Evolutionary conservation across 2,113 vertebrate genomes (phyloP), one percentile per base, ranked within the genome.

Genomic region (Ceyx cyanopectus): DNA sequence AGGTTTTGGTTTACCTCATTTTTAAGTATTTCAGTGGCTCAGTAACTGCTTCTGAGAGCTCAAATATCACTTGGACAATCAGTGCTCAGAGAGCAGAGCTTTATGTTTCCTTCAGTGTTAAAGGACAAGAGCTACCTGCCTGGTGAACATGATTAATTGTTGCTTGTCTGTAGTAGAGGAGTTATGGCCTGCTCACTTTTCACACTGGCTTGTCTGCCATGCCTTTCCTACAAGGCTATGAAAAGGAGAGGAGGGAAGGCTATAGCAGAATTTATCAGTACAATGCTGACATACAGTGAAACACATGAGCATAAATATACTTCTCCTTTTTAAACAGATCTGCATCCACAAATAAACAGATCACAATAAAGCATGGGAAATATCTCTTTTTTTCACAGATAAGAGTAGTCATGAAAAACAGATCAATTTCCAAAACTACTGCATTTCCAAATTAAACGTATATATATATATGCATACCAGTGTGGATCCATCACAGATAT

Each of bases 81-180:
- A 72, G 72, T 78, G 85, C 75, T 85, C 41, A 40, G 82, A 65
- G 87, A 60, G 37, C 30, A 23, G 41, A 89, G 50, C 76, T 90
- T 85, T 84, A 57, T 75, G 68, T 96, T 92, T 93, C 67, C 84
- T 85, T 61, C 81, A 51, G n/a, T 41, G 65, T 81, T 86, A 84
- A 94, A 94, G 94, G 88, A 95, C 90, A 94, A 91, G 89, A 90
- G 80, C 75, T 96, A 89, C 93, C 81, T 96, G 78, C 54, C 78
- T 82, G 72, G 67, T 7, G 20, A 87, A 79, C 48, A 70, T 93
- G 94, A 94, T 95, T 95, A 95, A 96, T 95, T 93, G 93, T 94
- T 1, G 0, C 83, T 80, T 92, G 89, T 96, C 85, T 87, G 60
- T 63, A 74, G 62, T 32, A 77, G 72, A 92, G 70, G 75, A 96